These are phyloP conservation scores for Epinephelus moara DNA, from an alignment of 2,113 vertebrate genomes.

Conservation along the genomic window DNA sequence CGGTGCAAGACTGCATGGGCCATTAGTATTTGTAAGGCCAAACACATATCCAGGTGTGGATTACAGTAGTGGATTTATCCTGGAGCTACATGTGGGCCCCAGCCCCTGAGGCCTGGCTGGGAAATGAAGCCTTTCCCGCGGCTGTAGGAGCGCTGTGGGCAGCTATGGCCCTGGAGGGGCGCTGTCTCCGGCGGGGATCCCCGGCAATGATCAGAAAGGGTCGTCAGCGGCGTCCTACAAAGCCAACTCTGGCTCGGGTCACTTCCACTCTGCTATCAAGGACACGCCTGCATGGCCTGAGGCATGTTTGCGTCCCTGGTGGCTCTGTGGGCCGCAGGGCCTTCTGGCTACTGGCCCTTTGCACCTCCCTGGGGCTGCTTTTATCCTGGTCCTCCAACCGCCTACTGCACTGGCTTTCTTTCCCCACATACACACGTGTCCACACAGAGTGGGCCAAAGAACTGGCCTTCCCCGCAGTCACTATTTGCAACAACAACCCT, in stretches of 20 bases:
- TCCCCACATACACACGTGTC: constrained; percentile 94
- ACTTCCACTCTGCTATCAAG: constrained; percentile 83
- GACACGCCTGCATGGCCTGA: constrained; percentile 91
- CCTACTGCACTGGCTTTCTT: constrained; percentile 94
- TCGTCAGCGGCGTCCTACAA: constrained; percentile 49
- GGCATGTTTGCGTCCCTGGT: constrained; percentile 88
- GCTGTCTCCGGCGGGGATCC: constrained; percentile 78
- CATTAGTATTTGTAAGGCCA: not conserved
- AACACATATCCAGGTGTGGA: constrained; percentile 64
- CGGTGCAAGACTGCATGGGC: not conserved
- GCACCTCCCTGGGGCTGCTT: constrained; percentile 92
- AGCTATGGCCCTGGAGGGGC: constrained; percentile 85
- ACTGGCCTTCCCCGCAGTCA: constrained; percentile 94
- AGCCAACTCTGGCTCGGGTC: constrained; percentile 61
- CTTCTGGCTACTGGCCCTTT: constrained; percentile 94
- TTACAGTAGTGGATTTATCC: constrained; percentile 77
- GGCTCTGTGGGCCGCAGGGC: constrained; percentile 88
- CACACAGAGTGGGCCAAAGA: constrained; percentile 96
- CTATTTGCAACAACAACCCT: constrained; percentile 98
- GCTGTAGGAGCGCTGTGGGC: constrained; percentile 83
- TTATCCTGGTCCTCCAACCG: constrained; percentile 97
- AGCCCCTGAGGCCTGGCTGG: constrained; percentile 82
- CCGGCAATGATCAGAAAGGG: constrained; percentile 73
- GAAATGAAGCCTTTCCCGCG: constrained; percentile 83
- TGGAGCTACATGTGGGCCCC: constrained; percentile 87